Base-by-base conservation (phyloP, 2,888 invertebrate species). In the Campaea margaritaria region DNA sequence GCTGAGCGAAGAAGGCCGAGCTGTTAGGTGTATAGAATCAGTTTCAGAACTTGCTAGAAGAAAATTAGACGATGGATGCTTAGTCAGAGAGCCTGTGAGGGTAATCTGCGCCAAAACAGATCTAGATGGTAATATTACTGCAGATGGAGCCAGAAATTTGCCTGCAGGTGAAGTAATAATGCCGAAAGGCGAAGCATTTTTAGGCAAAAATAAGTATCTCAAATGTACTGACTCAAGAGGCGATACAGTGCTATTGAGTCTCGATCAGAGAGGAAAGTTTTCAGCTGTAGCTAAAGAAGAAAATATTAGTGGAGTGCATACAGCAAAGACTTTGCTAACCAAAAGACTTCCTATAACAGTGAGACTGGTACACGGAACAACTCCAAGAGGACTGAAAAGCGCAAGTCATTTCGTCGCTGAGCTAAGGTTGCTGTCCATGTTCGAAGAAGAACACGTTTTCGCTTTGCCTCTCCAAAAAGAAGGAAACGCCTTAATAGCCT, bases 301-400 rank as follows among this genome's bases (percentile, higher is more conserved):
- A 78, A 98, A 97, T 89, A 98, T 99, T 67, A 97, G 97, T 81
- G 98, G 98, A 16, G 98, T 98, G 14, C 98, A 99, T 86, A 96
- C 97, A 66, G 97, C 98, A 13, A 95, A 96, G 79, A 98, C 97
- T 76, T 93, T 99, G 68, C 90, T 98, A 56, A 95, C 96, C 68
- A 99, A 98, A 87, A 94, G 98, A 68, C 94, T 99, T 90, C 99
- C 99, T 28, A 93, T 99, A 68, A 98, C 98, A 68, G 98, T 99
- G 13, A 94, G 98, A 77, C 93, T 98, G 76, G 98, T 98, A 4
- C 97, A 98, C 79, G 98, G 98, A 31, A 96, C 96, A 51, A 95
- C 96, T 39, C 98, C 98, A 0, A 93, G 96, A 82, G 96, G 97
- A 0, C 87, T 97, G 14, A 97, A 97, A 83, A 96, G 96, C 76